Evolutionary conservation across 2,113 vertebrate species (phyloP).

Genomic region (Bagarius yarrelli): DNA sequence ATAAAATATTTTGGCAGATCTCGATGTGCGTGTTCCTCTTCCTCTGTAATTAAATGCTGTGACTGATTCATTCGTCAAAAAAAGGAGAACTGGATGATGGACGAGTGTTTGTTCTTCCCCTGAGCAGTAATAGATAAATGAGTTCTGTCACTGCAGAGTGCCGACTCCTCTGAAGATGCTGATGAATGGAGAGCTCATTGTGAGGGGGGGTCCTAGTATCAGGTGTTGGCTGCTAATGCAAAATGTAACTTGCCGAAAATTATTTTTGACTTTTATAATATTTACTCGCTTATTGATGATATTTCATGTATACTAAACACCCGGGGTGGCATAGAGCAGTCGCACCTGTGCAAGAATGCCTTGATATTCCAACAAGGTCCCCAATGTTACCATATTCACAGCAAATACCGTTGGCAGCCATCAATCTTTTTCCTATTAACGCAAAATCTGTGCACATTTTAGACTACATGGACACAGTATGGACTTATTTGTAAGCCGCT

Average conservation of each 20-base stretch:
- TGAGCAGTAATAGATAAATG: conserved; percentile 50
- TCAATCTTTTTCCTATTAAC: neutral
- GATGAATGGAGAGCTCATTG: conserved; percentile 17
- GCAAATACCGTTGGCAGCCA: neutral
- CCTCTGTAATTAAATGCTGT: conserved; percentile 47
- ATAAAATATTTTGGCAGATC: conserved; percentile 23
- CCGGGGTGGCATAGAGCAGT: neutral
- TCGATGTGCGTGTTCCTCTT: conserved; percentile 30
- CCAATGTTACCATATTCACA: neutral
- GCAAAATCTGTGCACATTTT: neutral
- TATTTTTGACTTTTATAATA: neutral
- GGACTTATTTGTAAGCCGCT: neutral
- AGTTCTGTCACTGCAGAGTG: conserved; percentile 46
- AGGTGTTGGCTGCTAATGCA: neutral
- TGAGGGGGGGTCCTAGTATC: conserved; percentile 20
- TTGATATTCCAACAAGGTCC: neutral
- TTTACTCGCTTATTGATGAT: neutral
- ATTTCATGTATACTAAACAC: neutral
- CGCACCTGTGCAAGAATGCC: neutral
- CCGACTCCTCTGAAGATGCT: conserved; percentile 36
- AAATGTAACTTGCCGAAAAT: neutral
- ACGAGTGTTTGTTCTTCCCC: conserved; percentile 49
- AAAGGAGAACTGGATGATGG: conserved; percentile 45
- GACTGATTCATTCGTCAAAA: conserved; percentile 47
- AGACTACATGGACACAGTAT: neutral